Evolutionary conservation across 2,113 vertebrate species (phyloP).

Genomic region (Prionailurus bengalensis): DNA sequence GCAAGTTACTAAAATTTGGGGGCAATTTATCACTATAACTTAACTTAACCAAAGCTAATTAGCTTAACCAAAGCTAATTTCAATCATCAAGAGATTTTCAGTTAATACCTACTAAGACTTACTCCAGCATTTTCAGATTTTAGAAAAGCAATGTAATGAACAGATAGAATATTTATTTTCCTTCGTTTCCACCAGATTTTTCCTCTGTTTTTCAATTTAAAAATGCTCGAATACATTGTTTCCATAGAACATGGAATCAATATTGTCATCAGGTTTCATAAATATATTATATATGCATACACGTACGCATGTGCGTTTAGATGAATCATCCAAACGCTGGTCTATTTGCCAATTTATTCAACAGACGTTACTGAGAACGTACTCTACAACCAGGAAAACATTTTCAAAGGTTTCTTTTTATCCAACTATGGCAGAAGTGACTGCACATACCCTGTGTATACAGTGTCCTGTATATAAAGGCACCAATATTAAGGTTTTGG

Average conservation of each 20-base stretch:
- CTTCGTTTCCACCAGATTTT: not conserved
- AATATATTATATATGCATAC: not conserved
- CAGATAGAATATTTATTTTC: not conserved
- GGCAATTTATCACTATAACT: not conserved
- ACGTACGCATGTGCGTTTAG: not conserved
- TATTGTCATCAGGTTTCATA: not conserved
- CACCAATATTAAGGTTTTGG: not conserved
- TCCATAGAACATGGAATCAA: not conserved
- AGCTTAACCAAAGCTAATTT: not conserved
- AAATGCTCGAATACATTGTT: not conserved
- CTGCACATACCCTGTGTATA: not conserved
- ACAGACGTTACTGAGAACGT: not conserved
- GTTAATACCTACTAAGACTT: not conserved
- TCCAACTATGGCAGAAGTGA: not conserved
- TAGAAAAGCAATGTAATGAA: not conserved
- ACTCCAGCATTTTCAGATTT: not conserved
- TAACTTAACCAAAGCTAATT: not conserved
- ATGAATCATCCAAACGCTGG: not conserved
- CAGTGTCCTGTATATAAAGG: not conserved
- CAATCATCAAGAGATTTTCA: not conserved
- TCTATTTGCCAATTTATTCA: not conserved
- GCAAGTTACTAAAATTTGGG: no score
- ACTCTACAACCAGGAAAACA: not conserved
- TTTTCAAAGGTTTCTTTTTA: not conserved
- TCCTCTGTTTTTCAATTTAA: not conserved